A percentile compares a stretch with the other conserved stretches of the same genome.
phyloP scores from a whole-genome alignment of 2,888 invertebrate species.

The Molorchus minor region DNA sequence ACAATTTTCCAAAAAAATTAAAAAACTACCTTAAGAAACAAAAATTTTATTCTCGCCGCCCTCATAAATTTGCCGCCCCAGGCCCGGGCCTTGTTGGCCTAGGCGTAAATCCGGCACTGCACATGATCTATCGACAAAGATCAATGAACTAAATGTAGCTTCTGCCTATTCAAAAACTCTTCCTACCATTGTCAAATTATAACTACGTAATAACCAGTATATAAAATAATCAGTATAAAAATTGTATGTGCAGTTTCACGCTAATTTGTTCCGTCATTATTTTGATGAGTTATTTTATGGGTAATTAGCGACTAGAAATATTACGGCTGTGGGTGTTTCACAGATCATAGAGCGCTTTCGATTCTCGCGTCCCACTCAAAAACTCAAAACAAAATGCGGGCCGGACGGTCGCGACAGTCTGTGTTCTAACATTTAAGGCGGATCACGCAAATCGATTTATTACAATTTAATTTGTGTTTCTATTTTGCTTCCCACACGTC shows the following conservation, averaged over 20 bases:
- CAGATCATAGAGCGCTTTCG: slow-evolving; percentile 31
- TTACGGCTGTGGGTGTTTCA: slow-evolving; percentile 30
- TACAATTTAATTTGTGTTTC: slow-evolving; percentile 14
- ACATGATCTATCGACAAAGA: background rate
- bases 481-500: slow-evolving; percentile 28
- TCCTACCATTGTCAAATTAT: no score
- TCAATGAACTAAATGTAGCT: background rate
- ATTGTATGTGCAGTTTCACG: background rate
- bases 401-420: slow-evolving; percentile 31
- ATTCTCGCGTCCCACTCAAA: slow-evolving; percentile 30
- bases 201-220: background rate
- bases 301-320: slow-evolving; percentile 34
- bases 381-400: slow-evolving; percentile 28
- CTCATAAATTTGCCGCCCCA: background rate
- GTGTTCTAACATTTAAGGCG: slow-evolving; percentile 40
- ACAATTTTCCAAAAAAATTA: no score
- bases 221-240: background rate
- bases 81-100: background rate
- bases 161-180: background rate
- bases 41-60: no score
- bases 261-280: slow-evolving; percentile 25
- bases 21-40: no score
- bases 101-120: background rate
- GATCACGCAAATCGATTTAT: slow-evolving; percentile 38
- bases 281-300: slow-evolving; percentile 34